Conservation (phyloP, 2,113 vertebrate species). For the Misgurnus anguillicaudatus region DNA sequence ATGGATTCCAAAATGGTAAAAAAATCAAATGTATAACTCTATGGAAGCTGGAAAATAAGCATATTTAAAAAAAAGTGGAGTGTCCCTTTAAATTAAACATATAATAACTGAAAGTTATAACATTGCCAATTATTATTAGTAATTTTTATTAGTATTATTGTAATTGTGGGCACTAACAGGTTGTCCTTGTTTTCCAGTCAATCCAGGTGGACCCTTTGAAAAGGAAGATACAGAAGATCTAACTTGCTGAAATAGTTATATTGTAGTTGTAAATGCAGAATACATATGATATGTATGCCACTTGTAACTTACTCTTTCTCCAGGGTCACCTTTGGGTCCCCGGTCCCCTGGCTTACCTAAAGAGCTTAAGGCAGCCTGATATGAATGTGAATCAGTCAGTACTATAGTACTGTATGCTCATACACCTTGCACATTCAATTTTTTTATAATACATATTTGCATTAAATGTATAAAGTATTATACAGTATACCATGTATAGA, state of each 20-base stretch:
- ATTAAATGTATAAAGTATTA: no score
- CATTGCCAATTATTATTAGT: no score
- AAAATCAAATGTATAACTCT: no score
- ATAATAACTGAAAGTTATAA: not conserved
- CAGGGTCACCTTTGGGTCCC: conserved; percentile 75
- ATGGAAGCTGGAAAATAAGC: no score
- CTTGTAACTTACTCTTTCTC: conserved; percentile 67
- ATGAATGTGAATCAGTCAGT: conserved; percentile 4
- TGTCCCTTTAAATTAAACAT: not conserved
- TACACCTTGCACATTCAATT: no score
- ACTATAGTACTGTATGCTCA: not conserved
- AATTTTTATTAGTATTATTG: no score
- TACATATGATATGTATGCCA: not conserved
- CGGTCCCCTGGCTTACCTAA: conserved; percentile 67
- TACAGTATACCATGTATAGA: no score
- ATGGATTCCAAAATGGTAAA: no score
- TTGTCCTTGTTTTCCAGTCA: conserved; percentile 71
- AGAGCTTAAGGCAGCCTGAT: conserved; percentile 66
- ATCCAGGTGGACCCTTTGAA: conserved; percentile 74
- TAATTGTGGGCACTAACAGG: conserved; percentile 73
- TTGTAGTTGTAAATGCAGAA: not conserved
- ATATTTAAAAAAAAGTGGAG: no score
- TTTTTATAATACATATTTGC: no score
- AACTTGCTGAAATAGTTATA: not conserved
- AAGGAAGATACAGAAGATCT: conserved; percentile 40